Evolutionary conservation across 1,140 invertebrate species (phyloP).

Genomic region (Pemphigus obesinymphae): DNA sequence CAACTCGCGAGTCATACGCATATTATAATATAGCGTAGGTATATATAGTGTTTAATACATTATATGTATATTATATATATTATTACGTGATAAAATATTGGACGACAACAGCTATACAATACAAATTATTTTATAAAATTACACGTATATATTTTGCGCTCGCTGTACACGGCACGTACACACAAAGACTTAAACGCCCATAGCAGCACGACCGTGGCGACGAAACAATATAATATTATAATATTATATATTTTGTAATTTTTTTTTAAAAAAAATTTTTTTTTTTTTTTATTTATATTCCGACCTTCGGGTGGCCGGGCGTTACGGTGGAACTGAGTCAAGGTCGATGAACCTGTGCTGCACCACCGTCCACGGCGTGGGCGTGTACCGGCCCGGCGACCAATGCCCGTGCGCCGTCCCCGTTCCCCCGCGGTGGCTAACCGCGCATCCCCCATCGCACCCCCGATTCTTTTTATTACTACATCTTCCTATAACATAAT

Average conservation of each 20-base stretch:
- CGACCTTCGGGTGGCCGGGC: constrained; percentile 17
- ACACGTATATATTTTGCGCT: not conserved
- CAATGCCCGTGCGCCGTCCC: not conserved
- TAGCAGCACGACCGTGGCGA: not conserved
- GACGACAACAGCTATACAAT: not conserved
- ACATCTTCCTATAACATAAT: too few relatives aligned
- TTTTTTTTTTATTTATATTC: too few relatives aligned
- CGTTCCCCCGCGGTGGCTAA: not conserved
- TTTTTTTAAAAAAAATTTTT: too few relatives aligned
- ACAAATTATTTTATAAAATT: not conserved
- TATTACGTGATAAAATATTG: too few relatives aligned
- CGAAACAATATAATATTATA: too few relatives aligned
- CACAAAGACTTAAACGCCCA: not conserved
- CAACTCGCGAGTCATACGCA: too few relatives aligned
- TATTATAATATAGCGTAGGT: too few relatives aligned
- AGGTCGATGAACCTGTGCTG: constrained; percentile 34
- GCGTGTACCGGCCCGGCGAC: not conserved
- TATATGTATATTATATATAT: not conserved
- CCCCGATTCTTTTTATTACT: too few relatives aligned
- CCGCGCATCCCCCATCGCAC: not conserved
- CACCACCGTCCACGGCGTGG: not conserved
- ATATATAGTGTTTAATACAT: too few relatives aligned
- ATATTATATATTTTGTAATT: too few relatives aligned
- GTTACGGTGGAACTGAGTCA: constrained; percentile 40
- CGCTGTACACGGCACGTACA: too few relatives aligned